Base-by-base conservation (phyloP, 2,113 vertebrate species). In the Genyomyrus donnyi region DNA sequence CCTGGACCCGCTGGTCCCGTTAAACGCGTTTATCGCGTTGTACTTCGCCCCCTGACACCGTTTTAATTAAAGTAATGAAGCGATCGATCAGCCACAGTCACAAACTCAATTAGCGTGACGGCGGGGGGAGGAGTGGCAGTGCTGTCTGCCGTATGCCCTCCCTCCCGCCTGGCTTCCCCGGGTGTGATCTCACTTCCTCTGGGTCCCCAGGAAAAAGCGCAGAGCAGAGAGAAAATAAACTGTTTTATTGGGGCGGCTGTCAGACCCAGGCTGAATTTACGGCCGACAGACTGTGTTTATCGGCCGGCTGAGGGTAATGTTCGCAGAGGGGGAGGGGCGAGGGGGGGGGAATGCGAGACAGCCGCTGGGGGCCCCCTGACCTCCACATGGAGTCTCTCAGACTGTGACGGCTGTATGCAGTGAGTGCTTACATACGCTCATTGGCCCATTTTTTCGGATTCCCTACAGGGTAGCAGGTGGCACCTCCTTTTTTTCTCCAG, bases 141-240 rank as follows among this genome's bases (percentile, higher is more conserved):
- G 88, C 52, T 89, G 58, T 90, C 49, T 31, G 83, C 74, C 10
- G 88, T 88, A 9, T 77, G 90, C 92, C 92, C 92, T 91, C 92
- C 92, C 92, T 91, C 91, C 92, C 92, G 91, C 93, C 91, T 90
- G 88, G 91, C 91, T 85, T 91, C 90, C 83, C 91, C 49, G 31
- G 42, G 92, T 93, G 93, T 94, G 93, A 95, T 94, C 93, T 94
- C 94, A 93, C 94, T 95, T 95, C 95, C 94, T 95, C 91, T 92
- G 92, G 93, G 93, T 91, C 93, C 90, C 91, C 46, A n/a, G 49
- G 91, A 91, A 93, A 93, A 92, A 90, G 91, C 91, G 91, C 91
- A 94, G 92, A 95, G 94, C 92, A 91, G 93, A 90, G 93, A 93
- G 93, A 95, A 95, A 95, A 94, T 94, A 91, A 94, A 95, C 93